Evolutionary conservation across 2,113 vertebrate genomes (phyloP).

Genomic region (Chionomys nivalis): DNA sequence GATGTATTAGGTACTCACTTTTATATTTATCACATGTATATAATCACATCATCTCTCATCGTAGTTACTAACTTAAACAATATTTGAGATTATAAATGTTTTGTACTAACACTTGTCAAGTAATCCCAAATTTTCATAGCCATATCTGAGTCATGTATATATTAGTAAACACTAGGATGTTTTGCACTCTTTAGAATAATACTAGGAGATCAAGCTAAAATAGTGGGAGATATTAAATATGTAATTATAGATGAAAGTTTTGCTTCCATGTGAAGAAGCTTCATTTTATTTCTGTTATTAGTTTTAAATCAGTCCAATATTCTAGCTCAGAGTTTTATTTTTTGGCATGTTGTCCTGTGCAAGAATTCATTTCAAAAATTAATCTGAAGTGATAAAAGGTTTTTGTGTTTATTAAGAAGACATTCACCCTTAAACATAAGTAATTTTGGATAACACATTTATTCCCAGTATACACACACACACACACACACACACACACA

Average conservation of each 20-base stretch:
- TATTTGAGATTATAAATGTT: constrained; percentile 28
- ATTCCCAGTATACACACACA: not conserved
- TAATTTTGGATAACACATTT: constrained; percentile 48
- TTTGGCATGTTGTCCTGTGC: constrained; percentile 27
- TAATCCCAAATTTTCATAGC: not conserved
- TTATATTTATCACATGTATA: not conserved
- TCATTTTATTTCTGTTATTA: constrained; percentile 35
- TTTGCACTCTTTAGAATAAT: constrained; percentile 20
- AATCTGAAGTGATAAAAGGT: not conserved
- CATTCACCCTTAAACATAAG: constrained; percentile 27
- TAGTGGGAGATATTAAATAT: constrained; percentile 38
- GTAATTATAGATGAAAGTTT: not conserved
- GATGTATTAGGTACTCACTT: constrained; percentile 23
- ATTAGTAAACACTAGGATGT: not conserved
- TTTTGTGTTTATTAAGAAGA: constrained; percentile 32
- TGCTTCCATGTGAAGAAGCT: constrained; percentile 27
- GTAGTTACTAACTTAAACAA: constrained; percentile 33
- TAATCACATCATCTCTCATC: not conserved
- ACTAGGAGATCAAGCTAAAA: not conserved
- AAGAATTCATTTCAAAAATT: constrained; percentile 29
- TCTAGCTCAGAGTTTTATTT: constrained; percentile 42
- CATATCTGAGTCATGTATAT: not conserved
- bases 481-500: too few relatives aligned
- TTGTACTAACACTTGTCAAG: constrained; percentile 30
- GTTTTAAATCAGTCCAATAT: constrained; percentile 44